phyloP scores from a whole-genome alignment of 2,888 invertebrate species.

The Sarcophaga subvicina region DNA sequence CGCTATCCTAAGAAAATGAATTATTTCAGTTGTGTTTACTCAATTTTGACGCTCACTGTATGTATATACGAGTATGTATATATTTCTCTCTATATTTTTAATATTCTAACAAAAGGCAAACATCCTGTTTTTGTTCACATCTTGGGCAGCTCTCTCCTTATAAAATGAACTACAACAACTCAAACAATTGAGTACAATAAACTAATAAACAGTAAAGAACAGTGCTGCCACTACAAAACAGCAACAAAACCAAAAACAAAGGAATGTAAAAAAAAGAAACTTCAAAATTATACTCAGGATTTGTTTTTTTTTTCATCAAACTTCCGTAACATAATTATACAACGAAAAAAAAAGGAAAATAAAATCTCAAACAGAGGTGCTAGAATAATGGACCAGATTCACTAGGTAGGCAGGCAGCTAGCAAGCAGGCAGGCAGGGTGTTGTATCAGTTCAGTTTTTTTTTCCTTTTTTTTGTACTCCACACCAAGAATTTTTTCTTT shows the following conservation, averaged over 20 bases:
- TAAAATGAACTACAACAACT: not conserved
- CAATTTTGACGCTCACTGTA: too few species aligned
- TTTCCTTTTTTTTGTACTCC: constrained; percentile 1
- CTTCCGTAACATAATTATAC: constrained; percentile 38
- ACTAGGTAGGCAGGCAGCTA: not conserved
- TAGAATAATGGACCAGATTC: not conserved
- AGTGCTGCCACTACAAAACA: not conserved
- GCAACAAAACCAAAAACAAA: not conserved
- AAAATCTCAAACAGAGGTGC: not conserved
- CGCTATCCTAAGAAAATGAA: too few species aligned
- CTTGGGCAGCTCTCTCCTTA: not conserved
- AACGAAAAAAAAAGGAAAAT: constrained; percentile 16
- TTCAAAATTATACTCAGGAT: not conserved
- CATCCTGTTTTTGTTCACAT: not conserved
- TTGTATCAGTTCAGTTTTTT: constrained; percentile 5
- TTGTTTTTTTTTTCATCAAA: not conserved
- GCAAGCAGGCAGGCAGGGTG: not conserved
- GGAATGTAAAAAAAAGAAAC: not conserved
- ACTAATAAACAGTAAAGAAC: constrained; percentile 11
- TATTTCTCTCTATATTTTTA: not conserved
- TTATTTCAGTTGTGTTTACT: too few species aligned
- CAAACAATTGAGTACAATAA: constrained; percentile 12
- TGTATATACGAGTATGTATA: not conserved
- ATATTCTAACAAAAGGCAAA: constrained; percentile 2
- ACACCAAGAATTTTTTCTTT: constrained; percentile 15